Percentiles rank a stretch among this genome's conserved stretches.
Conservation (phyloP, 2,113 vertebrate genomes). For the Onychostoma macrolepis region DNA sequence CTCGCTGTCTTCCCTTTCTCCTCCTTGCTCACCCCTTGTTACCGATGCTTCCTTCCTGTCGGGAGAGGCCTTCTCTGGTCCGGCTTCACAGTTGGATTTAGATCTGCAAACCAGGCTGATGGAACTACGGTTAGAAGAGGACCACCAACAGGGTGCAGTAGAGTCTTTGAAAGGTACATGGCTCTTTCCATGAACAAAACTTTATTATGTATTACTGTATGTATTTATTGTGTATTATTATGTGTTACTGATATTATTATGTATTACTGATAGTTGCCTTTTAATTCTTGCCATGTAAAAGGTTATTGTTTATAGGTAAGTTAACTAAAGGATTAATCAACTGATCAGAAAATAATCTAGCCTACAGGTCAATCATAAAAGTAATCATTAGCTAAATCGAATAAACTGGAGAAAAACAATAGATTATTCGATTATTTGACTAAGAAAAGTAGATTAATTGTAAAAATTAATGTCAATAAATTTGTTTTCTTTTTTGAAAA, state of each 20-base stretch:
- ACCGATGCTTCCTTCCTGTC: constrained; percentile 80
- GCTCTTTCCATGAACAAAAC: not conserved
- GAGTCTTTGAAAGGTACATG: constrained; percentile 71
- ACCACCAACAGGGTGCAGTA: constrained; percentile 25
- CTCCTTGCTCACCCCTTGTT: constrained; percentile 91
- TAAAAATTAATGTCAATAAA: not conserved
- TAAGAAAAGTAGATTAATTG: not conserved
- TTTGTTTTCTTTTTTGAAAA: not conserved
- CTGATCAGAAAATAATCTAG: not conserved
- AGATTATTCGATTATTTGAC: not conserved
- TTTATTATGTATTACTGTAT: too few relatives aligned
- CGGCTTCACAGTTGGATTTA: constrained; percentile 80
- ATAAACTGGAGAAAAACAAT: too few relatives aligned
- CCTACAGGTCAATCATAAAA: not conserved
- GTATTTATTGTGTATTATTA: too few relatives aligned
- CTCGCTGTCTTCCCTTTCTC: constrained; percentile 93
- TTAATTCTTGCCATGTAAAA: not conserved
- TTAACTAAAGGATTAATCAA: not conserved
- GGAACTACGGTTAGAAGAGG: constrained; percentile 77
- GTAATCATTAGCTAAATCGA: not conserved
- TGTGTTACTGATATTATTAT: too few relatives aligned
- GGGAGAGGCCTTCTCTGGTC: constrained; percentile 81
- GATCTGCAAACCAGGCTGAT: constrained; percentile 82
- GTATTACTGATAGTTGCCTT: not conserved
- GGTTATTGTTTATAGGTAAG: not conserved